Percentiles rank a stretch among this genome's conserved stretches.
phyloP scores from a whole-genome alignment of 23 tunicate species.

The Styela plicata region DNA sequence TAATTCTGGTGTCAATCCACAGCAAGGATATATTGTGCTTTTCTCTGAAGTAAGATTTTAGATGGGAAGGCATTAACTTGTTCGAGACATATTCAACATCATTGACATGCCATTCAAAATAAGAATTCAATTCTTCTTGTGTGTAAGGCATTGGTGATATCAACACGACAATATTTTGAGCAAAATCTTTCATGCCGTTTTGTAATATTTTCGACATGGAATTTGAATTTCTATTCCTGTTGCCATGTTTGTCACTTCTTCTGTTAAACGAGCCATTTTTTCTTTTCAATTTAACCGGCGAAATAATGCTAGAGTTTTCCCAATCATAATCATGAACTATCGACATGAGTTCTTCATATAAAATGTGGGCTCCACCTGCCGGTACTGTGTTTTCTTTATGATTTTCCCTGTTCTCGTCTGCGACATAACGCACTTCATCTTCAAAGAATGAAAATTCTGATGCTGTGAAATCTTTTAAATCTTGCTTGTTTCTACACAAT shows the following conservation, averaged over 20 bases:
- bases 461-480: conserved; percentile 30
- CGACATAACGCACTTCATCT: conserved; percentile 26
- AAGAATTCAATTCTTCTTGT: conserved; percentile 29
- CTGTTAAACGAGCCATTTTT: not conserved
- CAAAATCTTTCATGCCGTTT: not conserved
- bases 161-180: conserved; percentile 39
- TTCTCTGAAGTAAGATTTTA: conserved; percentile 28
- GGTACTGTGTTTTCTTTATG: not conserved
- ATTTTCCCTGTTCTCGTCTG: conserved; percentile 1
- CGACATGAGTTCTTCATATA: conserved; percentile 29
- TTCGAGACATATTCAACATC: conserved; percentile 21
- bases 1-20: conserved; percentile 53
- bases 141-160: conserved; percentile 46
- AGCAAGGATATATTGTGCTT: conserved; percentile 48
- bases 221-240: not conserved
- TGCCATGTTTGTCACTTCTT: not conserved
- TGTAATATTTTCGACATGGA: not conserved
- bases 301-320: conserved; percentile 49
- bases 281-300: conserved; percentile 57
- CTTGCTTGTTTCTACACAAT: conserved; percentile 8
- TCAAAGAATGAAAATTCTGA: conserved; percentile 31
- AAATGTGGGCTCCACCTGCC: conserved; percentile 36
- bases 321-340: conserved; percentile 67
- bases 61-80: conserved; percentile 59
- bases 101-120: conserved; percentile 59